These are phyloP conservation scores for Xerus rutilus DNA, from an alignment of 2,797 vertebrate species.

Conservation along the genomic window DNA sequence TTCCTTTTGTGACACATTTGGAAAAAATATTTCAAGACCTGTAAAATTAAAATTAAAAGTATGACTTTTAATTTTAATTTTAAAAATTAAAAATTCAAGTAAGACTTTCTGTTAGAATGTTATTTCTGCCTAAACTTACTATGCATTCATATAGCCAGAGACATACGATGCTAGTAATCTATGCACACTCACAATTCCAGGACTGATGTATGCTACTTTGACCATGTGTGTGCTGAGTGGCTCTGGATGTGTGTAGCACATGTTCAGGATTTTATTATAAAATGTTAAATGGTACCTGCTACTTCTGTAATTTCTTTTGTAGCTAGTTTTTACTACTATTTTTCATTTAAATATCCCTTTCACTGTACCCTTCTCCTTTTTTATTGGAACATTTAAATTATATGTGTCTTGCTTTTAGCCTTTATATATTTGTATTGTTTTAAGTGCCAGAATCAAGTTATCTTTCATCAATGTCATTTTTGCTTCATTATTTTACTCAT, in stretches of 20 bases:
- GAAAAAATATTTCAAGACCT: background rate
- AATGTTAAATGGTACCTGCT: background rate
- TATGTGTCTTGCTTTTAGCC: background rate
- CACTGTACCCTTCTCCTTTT: background rate
- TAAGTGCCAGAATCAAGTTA: background rate
- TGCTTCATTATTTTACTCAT: background rate
- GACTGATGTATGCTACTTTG: background rate
- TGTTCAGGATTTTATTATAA: background rate
- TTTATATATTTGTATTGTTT: background rate
- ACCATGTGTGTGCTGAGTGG: background rate
- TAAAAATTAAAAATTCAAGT: constrained; percentile 38
- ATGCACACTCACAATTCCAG: background rate
- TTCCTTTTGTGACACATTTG: background rate
- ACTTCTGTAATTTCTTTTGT: background rate
- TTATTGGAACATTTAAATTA: background rate
- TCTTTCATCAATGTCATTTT: constrained; percentile 15
- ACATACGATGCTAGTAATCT: background rate
- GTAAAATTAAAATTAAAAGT: constrained; percentile 32
- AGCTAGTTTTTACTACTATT: background rate
- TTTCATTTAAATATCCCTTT: background rate
- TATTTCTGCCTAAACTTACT: background rate
- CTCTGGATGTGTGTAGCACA: background rate
- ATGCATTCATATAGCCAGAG: background rate
- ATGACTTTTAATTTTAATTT: background rate
- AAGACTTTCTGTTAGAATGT: background rate